Evolutionary conservation across 2,888 invertebrate species (phyloP).

Genomic region (Agrochola litura): DNA sequence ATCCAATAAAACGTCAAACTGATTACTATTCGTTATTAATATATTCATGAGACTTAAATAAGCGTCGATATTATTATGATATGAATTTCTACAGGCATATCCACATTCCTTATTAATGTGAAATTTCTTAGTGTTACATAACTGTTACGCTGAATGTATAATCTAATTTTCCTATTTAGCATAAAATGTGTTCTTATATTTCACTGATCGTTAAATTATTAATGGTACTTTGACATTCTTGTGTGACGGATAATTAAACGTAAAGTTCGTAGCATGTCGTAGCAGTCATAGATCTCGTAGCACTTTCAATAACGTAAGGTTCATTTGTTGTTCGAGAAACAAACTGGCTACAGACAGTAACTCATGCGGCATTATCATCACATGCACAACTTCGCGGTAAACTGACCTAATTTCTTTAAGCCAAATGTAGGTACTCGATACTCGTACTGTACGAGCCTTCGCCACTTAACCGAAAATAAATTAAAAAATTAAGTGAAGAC

Average conservation of each 20-base stretch:
- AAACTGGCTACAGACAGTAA: background rate
- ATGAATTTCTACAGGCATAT: slow-evolving; percentile 56
- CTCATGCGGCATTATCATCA: slow-evolving; percentile 15
- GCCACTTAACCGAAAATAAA: slow-evolving; percentile 65
- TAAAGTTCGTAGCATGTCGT: background rate
- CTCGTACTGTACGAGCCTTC: slow-evolving; percentile 19
- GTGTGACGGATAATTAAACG: background rate
- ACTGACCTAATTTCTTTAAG: slow-evolving; percentile 59
- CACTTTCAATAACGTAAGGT: background rate
- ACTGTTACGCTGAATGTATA: slow-evolving; percentile 43
- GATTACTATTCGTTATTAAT: slow-evolving; percentile 59
- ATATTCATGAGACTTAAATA: slow-evolving; percentile 62
- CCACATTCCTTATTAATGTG: slow-evolving; percentile 47
- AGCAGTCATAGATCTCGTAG: slow-evolving; percentile 5
- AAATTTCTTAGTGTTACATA: slow-evolving; percentile 62
- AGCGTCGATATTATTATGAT: slow-evolving; percentile 48
- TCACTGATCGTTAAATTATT: slow-evolving; percentile 13
- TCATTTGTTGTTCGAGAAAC: background rate
- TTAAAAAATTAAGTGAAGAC: slow-evolving; percentile 62
- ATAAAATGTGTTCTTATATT: slow-evolving; percentile 28
- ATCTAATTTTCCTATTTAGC: slow-evolving; percentile 34
- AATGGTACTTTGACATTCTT: slow-evolving; percentile 1
- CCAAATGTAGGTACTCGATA: slow-evolving; percentile 49
- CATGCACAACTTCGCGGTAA: slow-evolving; percentile 31
- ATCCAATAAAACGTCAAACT: slow-evolving; percentile 59